These are phyloP conservation scores for Antitype chi DNA, from an alignment of 2,888 invertebrate genomes.

Conservation along the genomic window DNA sequence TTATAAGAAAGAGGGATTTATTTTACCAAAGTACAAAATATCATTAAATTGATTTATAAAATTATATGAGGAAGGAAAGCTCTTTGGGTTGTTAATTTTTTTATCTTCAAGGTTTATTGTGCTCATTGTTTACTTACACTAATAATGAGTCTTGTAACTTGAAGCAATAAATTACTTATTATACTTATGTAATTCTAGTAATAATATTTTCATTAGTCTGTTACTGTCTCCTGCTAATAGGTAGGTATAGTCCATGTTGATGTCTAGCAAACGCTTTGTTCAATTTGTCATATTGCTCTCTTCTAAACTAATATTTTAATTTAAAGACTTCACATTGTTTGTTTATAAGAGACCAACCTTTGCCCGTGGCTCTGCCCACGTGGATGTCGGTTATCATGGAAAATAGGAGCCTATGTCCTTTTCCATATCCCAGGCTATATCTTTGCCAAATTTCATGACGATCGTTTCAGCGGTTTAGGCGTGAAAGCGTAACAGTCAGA, in stretches of 20 bases:
- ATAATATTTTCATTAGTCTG: not conserved
- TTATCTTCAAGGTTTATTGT: not conserved
- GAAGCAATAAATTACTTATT: not conserved
- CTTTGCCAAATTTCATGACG: too few relatives aligned
- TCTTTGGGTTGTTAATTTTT: not conserved
- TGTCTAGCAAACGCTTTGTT: not conserved
- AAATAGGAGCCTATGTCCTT: too few relatives aligned
- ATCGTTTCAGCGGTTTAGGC: too few relatives aligned
- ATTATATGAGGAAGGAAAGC: not conserved
- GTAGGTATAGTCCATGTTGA: not conserved
- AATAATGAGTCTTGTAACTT: not conserved
- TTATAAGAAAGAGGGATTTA: constrained; percentile 27
- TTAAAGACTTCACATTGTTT: not conserved
- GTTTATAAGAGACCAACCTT: not conserved
- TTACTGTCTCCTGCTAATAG: not conserved
- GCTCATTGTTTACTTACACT: not conserved
- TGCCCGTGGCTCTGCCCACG: too few relatives aligned
- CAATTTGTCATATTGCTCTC: not conserved
- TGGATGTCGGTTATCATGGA: too few relatives aligned
- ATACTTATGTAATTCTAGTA: not conserved
- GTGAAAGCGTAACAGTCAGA: too few relatives aligned
- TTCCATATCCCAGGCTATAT: too few relatives aligned
- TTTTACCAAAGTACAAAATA: constrained; percentile 31
- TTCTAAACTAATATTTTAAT: not conserved
- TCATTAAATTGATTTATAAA: constrained; percentile 9